Base-by-base conservation (phyloP, 1,140 invertebrate species). In the Ladona fulva region DNA sequence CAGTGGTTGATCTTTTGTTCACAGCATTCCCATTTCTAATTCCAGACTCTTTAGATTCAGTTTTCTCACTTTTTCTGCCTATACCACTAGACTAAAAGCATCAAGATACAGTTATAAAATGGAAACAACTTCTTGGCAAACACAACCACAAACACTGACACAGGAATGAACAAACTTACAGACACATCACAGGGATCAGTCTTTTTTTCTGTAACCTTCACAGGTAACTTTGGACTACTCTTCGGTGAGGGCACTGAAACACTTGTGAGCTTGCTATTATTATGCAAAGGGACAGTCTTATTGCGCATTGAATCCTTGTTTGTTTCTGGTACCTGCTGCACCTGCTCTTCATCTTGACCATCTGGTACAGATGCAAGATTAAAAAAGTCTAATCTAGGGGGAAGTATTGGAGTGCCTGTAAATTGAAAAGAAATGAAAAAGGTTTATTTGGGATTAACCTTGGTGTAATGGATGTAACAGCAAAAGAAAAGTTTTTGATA, bases 311-410 rank as follows among this genome's bases (percentile, higher is more conserved):
- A 66, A 6, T 66, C 52, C n/a, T 66, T 66, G 14, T 22, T 66
- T 6, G n/a, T 22, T 12, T 66, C 52, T 66, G 52, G 3, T 12
- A 66, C 44, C 7, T 0, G 78, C 52, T n/a, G 78, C 77, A 42
- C 78, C 76, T 78, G 77, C 79, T 83, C 86, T n/a, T 78, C 25
- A 78, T 82, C 83, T 75, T 24, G 44, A 78, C 83, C 85, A 66
- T 85, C 86, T 78, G 84, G 86, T 66, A 84, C 85, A 37, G 80
- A 79, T n/a, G 84, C 83, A 25, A 84, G 80, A 81, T 93, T 94
- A 78, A 94, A 92, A 80, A 92, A 93, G 83, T 94, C 91, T 76
- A 95, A 85, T 79, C 88, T 90, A 5, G 91, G 87, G 42, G 93
- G 93, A 79, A 95, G 84, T 79, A 91, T 88, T 24, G 90, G 87